Evolutionary conservation across 2,888 invertebrate species (phyloP), one percentile per base, ranked within the genome.

Genomic region (Norana najaformis): DNA sequence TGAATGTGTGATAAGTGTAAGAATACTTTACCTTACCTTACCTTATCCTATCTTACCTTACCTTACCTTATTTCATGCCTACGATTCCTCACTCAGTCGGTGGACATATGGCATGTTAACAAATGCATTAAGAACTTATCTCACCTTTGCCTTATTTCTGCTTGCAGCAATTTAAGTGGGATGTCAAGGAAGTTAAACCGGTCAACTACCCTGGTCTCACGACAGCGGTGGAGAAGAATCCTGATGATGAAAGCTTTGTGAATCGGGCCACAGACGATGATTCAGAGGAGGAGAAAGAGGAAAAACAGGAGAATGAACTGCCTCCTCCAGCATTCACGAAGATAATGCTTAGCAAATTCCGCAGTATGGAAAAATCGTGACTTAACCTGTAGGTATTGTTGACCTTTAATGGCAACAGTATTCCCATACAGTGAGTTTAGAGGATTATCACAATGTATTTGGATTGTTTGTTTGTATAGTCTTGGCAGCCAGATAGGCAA

Each of bases 131-230:
- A n/a, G n/a, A 85, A 20, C 85, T 85, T 36, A 6, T 14, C 85
- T 85, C 3, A 4, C 36, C 36, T 0, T 85, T 23, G 5, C 30
- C 0, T n/a, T 69, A n/a, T 69, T 69, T 37, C 88, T 35, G 34
- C 23, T 88, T 89, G 23, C 82, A 89, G 89, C 41, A 89, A n/a
- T 89, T 89, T 47, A 89, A 69, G 69, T 89, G 89, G 89, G 89
- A 89, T 20, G 89, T 89, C 35, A 89, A 89, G 36, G 89, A 89
- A 69, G 89, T 37, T 14, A 89, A 89, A 6, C 89, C 89, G 35
- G 36, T 89, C 89, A 89, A 89, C 89, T 89, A 89, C 37, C 85
- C 85, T 36, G 85, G 85, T 37, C 85, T 85, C 11, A 35, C 35
- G 85, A 85, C 30, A 35, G 85, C 16, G 1, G 69, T 69, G 69